Evolutionary conservation across 92 coral and sea anemone species (phyloP).

Genomic region (Phymanthus crucifer): DNA sequence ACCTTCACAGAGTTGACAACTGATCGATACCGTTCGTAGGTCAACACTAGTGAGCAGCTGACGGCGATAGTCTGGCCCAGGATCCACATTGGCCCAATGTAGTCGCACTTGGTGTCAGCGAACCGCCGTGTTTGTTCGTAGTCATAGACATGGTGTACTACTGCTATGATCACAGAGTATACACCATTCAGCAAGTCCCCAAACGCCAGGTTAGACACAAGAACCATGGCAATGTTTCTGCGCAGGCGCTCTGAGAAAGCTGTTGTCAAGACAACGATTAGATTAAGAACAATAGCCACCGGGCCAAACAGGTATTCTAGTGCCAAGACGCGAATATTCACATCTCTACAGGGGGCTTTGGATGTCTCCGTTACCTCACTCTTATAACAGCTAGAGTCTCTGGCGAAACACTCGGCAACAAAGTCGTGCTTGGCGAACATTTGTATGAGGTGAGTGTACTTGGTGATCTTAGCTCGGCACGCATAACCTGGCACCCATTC

Average conservation of each 20-base stretch:
- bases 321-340: constrained; percentile 54
- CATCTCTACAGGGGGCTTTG: constrained; percentile 67
- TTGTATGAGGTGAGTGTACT: constrained; percentile 29
- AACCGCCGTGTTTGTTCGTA: constrained; percentile 58
- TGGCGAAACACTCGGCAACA: constrained; percentile 60
- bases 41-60: constrained; percentile 56
- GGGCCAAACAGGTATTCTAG: constrained; percentile 62
- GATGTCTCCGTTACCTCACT: constrained; percentile 53
- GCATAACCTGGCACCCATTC: constrained; percentile 61
- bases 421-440: constrained; percentile 58
- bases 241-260: constrained; percentile 58
- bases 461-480: constrained; percentile 59
- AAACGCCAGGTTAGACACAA: constrained; percentile 67
- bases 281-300: constrained; percentile 54
- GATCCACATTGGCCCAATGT: constrained; percentile 74
- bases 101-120: constrained; percentile 56
- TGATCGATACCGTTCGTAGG: constrained; percentile 69
- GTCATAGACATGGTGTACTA: constrained; percentile 49
- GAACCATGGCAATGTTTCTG: constrained; percentile 61
- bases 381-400: constrained; percentile 40
- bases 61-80: constrained; percentile 59
- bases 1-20: constrained; percentile 70
- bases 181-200: constrained; percentile 70
- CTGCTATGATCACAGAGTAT: constrained; percentile 49
- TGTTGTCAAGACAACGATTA: constrained; percentile 48